Base-by-base conservation (phyloP, 2,113 vertebrate genomes). In the Datnioides undecimradiatus region DNA sequence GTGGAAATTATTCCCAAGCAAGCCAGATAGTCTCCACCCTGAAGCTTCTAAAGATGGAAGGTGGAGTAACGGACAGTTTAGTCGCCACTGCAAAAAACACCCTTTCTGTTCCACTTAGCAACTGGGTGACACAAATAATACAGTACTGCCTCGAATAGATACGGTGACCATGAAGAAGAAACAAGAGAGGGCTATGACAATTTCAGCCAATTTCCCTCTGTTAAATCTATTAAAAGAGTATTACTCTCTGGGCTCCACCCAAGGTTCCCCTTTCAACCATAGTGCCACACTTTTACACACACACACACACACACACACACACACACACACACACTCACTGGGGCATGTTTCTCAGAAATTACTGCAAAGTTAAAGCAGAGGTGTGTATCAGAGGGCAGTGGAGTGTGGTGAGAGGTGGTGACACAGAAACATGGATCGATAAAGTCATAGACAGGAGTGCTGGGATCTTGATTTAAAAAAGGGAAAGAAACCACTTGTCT, bases 61-160 rank as follows among this genome's bases (percentile, higher is more conserved):
- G 31, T n/a, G 81, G 62, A 84, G 63, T 55, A 81, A 76, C 25
- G n/a, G 60, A 75, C 41, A 27, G 76, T 48, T 89, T 74, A 14
- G 72, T 65, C 76, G 73, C 77, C 13, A 8, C 75, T 31, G 75
- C 10, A n/a, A 49, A 52, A 51, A 79, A 81, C 55, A 78, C 49
- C 46, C 8, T 83, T 72, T 79, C 65, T 79, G 73, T 81, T 86
- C 63, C 82, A 55, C 90, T 85, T 84, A 89, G 91, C 89, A 92
- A 92, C 92, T 72, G 46, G 29, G 13, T 17, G 59, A 87, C 76
- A 82, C n/a, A 90, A 83, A 90, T 52, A 83, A 74, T 27, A 43
- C 55, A 62, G 54, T 0, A 3, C 73, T 29, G 54, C 76, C 54
- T 59, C 8, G 11, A 67, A 82, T 58, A 87, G 69, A 83, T 25